These are phyloP conservation scores for Cheilosia impressa DNA, from an alignment of 2,888 invertebrate genomes.

Conservation along the genomic window DNA sequence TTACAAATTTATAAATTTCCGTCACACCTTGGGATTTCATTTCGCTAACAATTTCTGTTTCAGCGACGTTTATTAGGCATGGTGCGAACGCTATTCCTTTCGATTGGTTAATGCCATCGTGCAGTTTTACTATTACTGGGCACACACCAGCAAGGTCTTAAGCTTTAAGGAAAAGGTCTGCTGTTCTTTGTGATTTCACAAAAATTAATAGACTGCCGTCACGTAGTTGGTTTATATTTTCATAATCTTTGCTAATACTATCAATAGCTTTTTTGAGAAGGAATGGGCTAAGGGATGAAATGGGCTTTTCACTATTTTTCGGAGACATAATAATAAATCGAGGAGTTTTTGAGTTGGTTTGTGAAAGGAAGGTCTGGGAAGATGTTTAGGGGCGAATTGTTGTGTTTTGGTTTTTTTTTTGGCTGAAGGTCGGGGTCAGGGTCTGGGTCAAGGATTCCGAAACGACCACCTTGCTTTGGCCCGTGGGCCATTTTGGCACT, in stretches of 20 bases:
- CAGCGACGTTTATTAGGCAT: constrained; percentile 18
- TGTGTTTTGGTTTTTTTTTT: constrained; percentile 14
- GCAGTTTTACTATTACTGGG: constrained; percentile 16
- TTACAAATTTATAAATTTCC: constrained; percentile 5
- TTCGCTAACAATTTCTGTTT: too few relatives aligned
- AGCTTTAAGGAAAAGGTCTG: background rate
- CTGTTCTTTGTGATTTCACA: background rate
- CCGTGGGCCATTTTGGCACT: constrained; percentile 9
- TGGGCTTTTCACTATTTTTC: constrained; percentile 11
- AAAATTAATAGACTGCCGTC: background rate
- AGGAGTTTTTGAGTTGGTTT: background rate
- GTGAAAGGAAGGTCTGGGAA: background rate
- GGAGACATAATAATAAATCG: background rate
- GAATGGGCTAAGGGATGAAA: constrained; percentile 4
- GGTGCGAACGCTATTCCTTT: constrained; percentile 36
- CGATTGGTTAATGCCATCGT: constrained; percentile 14
- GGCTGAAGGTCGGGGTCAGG: constrained; percentile 10
- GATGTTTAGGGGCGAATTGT: background rate
- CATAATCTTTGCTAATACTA: background rate
- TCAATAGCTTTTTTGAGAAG: background rate
- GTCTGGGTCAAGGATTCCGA: constrained; percentile 8
- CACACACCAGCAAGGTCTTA: constrained; percentile 2
- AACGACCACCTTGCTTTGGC: constrained; percentile 21
- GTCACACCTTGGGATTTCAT: constrained; percentile 32
- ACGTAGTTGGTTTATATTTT: background rate